phyloP scores from a whole-genome alignment of 2,888 invertebrate genomes.

The Pterostichus niger region DNA sequence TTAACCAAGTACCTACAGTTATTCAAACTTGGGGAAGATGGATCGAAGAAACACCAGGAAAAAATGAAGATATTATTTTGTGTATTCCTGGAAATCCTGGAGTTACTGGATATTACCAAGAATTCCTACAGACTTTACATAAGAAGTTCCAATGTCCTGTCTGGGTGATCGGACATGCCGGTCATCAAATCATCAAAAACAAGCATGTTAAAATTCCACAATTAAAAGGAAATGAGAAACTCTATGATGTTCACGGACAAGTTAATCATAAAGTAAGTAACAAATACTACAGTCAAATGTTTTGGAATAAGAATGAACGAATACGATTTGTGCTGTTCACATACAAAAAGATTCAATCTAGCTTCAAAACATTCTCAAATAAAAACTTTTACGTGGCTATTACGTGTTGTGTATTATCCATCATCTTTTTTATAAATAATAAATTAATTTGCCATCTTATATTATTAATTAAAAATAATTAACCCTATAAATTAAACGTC shows the following conservation, averaged over 20 bases:
- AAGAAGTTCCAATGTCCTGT: constrained; percentile 83
- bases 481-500: no score
- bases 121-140: constrained; percentile 85
- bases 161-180: constrained; percentile 90
- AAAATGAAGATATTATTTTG: constrained; percentile 83
- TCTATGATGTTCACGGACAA: constrained; percentile 90
- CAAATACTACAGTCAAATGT: no score
- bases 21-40: constrained; percentile 86
- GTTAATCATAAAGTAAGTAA: constrained; percentile 84
- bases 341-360: no score
- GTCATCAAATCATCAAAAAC: constrained; percentile 86
- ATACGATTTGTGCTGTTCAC: no score
- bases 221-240: constrained; percentile 79
- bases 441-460: no score
- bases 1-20: constrained; percentile 86
- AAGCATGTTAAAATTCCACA: constrained; percentile 78
- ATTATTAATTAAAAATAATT: no score
- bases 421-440: no score
- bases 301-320: no score
- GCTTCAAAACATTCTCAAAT: no score
- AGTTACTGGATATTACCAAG: constrained; percentile 87
- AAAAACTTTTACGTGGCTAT: no score
- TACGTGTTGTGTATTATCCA: no score
- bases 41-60: constrained; percentile 81
- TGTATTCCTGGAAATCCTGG: constrained; percentile 95